Base-by-base conservation (phyloP, 2,797 vertebrate species). In the Gambusia yucatana region DNA sequence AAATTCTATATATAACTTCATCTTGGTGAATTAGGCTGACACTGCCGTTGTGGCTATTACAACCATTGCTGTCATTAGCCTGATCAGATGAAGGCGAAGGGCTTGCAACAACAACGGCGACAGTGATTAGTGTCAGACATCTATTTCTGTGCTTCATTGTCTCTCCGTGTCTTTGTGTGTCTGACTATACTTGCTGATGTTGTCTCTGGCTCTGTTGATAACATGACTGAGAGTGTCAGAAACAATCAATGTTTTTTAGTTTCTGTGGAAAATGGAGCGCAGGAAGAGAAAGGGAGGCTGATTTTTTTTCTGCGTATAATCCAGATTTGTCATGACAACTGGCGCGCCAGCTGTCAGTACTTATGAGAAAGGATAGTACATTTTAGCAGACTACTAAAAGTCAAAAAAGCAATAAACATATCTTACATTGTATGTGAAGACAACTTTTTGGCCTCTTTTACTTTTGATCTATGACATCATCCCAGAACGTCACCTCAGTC, bases 1-100 rank as follows among this genome's bases (percentile, higher is more conserved):
- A 80, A 80, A 79, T 81, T 81, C 91, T 90, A 92, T 92, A 90
- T 92, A 92, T 91, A 93, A 87, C 87, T 79, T 80, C 90, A 87
- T 92, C 85, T 90, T 86, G 84, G 84, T 87, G 86, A 92, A 94
- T 94, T 89, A 89, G 87, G 75, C 73, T n/a, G 41, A 85, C 79
- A 72, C 67, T 4, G 77, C 78, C 77, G 86, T 81, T 79, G 80
- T 63, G 78, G 79, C 85, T 84, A 90, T 93, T 93, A 91, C 69
- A 88, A 73, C 76, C 88, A 90, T 89, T 92, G 89, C 89, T 92
- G 89, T 91, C 90, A 84, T 71, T 80, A 71, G 47, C 39, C 82
- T 77, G 84, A 89, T 83, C 80, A 72, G 77, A 81, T 80, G 50
- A 25, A 52, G 84, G 77, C 73, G 11, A 71, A 83, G 74, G 77